Conservation (phyloP, 1,140 invertebrate genomes). For the Euglossa dilemma region DNA sequence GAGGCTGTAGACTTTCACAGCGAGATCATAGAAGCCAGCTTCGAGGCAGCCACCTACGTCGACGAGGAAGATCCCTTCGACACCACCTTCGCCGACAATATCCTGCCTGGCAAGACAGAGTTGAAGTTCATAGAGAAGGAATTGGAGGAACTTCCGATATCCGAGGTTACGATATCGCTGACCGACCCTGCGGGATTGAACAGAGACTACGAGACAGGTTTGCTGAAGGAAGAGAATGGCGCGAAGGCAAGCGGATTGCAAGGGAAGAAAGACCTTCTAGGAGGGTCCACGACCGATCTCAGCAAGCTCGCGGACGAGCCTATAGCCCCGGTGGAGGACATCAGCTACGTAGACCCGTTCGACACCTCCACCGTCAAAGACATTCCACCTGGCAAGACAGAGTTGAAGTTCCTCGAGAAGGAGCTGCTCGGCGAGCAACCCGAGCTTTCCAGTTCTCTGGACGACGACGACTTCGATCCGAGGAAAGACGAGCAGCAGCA, state of each 20-base stretch:
- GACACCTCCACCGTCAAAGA: constrained; percentile 90
- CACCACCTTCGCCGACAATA: constrained; percentile 91
- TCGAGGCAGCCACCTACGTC: constrained; percentile 78
- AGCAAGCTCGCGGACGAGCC: constrained; percentile 87
- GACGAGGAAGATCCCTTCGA: constrained; percentile 91
- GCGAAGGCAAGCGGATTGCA: not conserved
- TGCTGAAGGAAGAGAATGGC: constrained; percentile 60
- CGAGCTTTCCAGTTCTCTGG: constrained; percentile 24
- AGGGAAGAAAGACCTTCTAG: constrained; percentile 85
- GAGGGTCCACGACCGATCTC: constrained; percentile 89
- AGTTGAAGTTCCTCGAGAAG: constrained; percentile 90
- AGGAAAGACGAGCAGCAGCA: constrained; percentile 82
- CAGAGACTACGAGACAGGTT: constrained; percentile 81
- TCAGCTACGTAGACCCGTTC: constrained; percentile 91
- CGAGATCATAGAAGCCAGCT: constrained; percentile 79
- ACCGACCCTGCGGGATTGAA: constrained; percentile 81
- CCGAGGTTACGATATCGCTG: constrained; percentile 77
- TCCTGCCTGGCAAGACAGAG: constrained; percentile 87
- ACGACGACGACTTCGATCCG: constrained; percentile 88
- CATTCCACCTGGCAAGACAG: constrained; percentile 88
- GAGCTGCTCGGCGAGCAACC: constrained; percentile 86
- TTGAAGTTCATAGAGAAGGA: constrained; percentile 86
- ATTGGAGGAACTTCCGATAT: constrained; percentile 79
- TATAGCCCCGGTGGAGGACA: constrained; percentile 84
- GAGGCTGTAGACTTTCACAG: constrained; percentile 63